Conservation (phyloP, 2,888 invertebrate genomes). For the Drosophila heteroneura region DNA sequence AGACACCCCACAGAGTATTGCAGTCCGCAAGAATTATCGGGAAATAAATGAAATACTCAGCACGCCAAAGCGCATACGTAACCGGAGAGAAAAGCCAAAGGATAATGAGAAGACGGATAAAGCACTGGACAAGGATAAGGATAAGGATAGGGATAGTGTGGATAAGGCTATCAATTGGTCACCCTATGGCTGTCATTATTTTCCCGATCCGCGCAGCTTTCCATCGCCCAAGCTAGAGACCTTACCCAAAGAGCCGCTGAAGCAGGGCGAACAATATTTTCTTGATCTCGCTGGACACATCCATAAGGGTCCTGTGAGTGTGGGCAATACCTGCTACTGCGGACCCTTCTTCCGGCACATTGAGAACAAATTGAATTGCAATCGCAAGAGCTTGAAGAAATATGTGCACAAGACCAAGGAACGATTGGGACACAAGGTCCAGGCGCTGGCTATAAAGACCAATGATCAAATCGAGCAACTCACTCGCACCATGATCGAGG, state of each 20-base stretch:
- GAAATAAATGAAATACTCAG: slow-evolving; percentile 94
- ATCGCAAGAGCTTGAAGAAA: slow-evolving; percentile 88
- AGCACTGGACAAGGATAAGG: slow-evolving; percentile 77
- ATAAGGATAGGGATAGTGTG: slow-evolving; percentile 82
- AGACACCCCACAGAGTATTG: slow-evolving; percentile 96
- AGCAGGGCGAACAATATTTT: slow-evolving; percentile 96
- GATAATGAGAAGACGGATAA: slow-evolving; percentile 32
- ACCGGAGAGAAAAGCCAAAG: slow-evolving; percentile 72
- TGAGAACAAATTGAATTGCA: slow-evolving; percentile 92
- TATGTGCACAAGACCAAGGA: slow-evolving; percentile 92
- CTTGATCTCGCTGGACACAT: slow-evolving; percentile 97
- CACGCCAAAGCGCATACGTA: slow-evolving; percentile 83
- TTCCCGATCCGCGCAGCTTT: slow-evolving; percentile 93
- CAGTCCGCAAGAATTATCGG: slow-evolving; percentile 92
- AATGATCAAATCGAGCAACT: slow-evolving; percentile 90
- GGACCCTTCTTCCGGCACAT: slow-evolving; percentile 96
- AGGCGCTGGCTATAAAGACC: slow-evolving; percentile 91
- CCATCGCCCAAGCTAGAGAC: slow-evolving; percentile 94
- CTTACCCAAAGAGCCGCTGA: slow-evolving; percentile 93
- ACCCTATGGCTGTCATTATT: slow-evolving; percentile 96
- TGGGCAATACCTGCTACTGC: slow-evolving; percentile 96
- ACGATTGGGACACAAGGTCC: slow-evolving; percentile 92
- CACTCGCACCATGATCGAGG: slow-evolving; percentile 86
- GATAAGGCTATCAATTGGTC: slow-evolving; percentile 89
- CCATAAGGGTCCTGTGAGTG: slow-evolving; percentile 97